These are phyloP conservation scores for Nomada ferruginata DNA, from an alignment of 2,888 invertebrate species.

Conservation along the genomic window DNA sequence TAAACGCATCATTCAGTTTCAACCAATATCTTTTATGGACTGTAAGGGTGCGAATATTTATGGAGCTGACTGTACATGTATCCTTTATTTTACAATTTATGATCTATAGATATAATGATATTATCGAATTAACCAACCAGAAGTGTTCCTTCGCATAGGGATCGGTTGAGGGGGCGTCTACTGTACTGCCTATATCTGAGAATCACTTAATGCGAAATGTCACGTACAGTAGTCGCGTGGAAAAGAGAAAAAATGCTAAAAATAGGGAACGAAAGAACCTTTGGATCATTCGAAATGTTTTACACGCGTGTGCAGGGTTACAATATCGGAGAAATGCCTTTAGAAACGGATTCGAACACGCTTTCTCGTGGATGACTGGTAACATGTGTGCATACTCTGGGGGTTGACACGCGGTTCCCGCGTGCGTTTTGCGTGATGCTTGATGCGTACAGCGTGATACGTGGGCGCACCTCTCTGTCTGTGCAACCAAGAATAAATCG, in stretches of 20 bases:
- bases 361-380: conserved; percentile 22
- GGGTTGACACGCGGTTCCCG: conserved; percentile 49
- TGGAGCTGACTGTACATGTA: too few relatives aligned
- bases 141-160: too few relatives aligned
- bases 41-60: too few relatives aligned
- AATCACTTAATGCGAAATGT: too few relatives aligned
- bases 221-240: background rate
- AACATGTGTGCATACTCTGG: conserved; percentile 6
- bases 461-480: conserved; percentile 62
- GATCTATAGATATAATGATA: too few relatives aligned
- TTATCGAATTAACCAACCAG: too few relatives aligned
- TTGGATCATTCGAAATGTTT: conserved; percentile 19
- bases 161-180: too few relatives aligned
- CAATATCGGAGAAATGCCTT: conserved; percentile 34
- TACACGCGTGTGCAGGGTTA: conserved; percentile 17
- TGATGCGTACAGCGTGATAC: conserved; percentile 67
- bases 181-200: too few relatives aligned
- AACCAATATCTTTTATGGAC: too few relatives aligned
- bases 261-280: conserved; percentile 24
- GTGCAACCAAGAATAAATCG: conserved; percentile 56
- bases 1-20: too few relatives aligned
- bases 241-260: conserved; percentile 3
- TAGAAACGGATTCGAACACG: background rate
- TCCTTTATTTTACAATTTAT: too few relatives aligned
- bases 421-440: conserved; percentile 61